phyloP scores from a whole-genome alignment of 2,113 vertebrate genomes.

The Bombycilla garrulus region DNA sequence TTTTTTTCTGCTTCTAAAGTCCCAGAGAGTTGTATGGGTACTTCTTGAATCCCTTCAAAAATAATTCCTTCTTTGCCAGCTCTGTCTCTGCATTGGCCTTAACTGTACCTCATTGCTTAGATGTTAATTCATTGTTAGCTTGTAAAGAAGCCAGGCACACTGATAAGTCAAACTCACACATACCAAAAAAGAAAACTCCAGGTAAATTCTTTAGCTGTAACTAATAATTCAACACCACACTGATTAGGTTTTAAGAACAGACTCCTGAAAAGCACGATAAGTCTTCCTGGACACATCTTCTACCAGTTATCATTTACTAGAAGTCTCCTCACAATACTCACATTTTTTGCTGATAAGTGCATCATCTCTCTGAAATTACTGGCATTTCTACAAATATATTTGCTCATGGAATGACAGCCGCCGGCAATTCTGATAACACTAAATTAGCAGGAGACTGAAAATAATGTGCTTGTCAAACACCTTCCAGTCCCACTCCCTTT shows the following conservation, averaged over 20 bases:
- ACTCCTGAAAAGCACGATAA: not conserved
- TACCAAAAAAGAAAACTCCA: not conserved
- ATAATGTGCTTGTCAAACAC: constrained; percentile 20
- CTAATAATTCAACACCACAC: not conserved
- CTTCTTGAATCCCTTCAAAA: not conserved
- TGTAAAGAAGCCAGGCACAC: not conserved
- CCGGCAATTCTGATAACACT: constrained; percentile 11
- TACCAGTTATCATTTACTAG: not conserved
- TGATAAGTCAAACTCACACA: not conserved
- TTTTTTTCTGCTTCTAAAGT: not conserved
- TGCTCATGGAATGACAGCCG: not conserved
- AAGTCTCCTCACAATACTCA: not conserved
- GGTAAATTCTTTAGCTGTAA: not conserved
- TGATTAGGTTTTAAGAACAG: not conserved
- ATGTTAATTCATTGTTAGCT: not conserved
- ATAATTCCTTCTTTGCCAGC: not conserved
- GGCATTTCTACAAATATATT: constrained; percentile 16
- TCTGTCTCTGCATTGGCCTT: not conserved
- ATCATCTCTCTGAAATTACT: not conserved
- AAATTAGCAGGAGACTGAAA: constrained; percentile 35
- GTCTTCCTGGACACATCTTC: not conserved
- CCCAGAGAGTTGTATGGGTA: not conserved
- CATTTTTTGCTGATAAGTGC: not conserved
- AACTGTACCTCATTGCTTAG: not conserved
- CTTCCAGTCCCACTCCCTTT: not conserved